These are phyloP conservation scores for Campoplex nolae DNA, from an alignment of 2,888 invertebrate species.

Conservation along the genomic window DNA sequence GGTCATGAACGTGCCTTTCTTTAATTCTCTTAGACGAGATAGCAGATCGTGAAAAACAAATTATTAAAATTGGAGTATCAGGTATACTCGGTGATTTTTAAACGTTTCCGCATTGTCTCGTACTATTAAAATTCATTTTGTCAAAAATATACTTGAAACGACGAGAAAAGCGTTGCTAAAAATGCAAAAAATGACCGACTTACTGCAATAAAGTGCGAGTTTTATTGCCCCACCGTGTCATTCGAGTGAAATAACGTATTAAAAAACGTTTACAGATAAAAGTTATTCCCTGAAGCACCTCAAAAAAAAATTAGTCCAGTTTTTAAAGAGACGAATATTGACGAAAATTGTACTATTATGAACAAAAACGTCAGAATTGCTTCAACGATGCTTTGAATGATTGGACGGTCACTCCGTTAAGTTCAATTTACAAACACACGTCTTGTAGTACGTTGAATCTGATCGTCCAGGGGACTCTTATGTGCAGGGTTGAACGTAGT, in stretches of 20 bases:
- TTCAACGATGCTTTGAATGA: neutral
- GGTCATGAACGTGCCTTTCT: constrained; percentile 15
- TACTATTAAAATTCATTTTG: too few species aligned
- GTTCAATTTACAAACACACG: neutral
- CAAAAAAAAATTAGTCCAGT: neutral
- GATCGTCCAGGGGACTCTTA: neutral
- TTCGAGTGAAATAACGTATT: too few species aligned
- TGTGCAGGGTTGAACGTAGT: neutral
- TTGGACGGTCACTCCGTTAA: neutral
- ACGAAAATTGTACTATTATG: neutral
- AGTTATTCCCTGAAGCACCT: neutral
- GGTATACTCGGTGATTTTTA: neutral
- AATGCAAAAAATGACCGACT: too few species aligned
- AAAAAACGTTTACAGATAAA: neutral
- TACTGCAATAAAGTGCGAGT: too few species aligned
- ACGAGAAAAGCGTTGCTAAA: too few species aligned
- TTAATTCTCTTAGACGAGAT: constrained; percentile 27
- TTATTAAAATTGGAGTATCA: neutral
- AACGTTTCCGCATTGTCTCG: neutral
- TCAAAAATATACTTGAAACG: too few species aligned
- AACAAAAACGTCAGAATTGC: neutral
- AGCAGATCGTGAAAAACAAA: neutral
- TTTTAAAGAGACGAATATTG: neutral
- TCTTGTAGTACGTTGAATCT: neutral
- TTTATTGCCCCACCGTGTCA: too few species aligned